A percentile compares a stretch with the other conserved stretches of the same genome.
Evolutionary conservation across 1,140 invertebrate species (phyloP).

Genomic region (Phocides pigmalion): DNA sequence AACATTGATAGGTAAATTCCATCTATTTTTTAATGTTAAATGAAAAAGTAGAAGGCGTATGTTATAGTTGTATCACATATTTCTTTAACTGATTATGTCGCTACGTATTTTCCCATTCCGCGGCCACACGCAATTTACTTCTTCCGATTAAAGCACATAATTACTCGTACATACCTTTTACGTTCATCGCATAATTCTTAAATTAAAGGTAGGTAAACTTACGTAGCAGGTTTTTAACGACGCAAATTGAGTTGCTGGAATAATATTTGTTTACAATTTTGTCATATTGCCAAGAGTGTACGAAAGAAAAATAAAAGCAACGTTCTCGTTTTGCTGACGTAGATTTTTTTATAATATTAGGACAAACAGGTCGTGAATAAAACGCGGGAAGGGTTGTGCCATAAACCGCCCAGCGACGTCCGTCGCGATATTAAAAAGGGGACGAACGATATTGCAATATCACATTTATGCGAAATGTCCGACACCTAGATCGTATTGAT

Average conservation of each 20-base stretch:
- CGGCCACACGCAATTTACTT: constrained; percentile 34
- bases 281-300: constrained; percentile 13
- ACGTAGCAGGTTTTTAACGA: constrained; percentile 16
- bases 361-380: constrained; percentile 82
- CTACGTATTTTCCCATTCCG: constrained; percentile 34
- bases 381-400: constrained; percentile 79
- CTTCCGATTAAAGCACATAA: constrained; percentile 33
- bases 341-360: constrained; percentile 82
- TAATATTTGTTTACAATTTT: constrained; percentile 28
- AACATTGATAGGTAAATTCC: too few relatives aligned
- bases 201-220: constrained; percentile 26
- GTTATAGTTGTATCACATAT: constrained; percentile 27
- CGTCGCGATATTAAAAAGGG: constrained; percentile 83
- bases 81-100: constrained; percentile 24
- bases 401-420: constrained; percentile 78
- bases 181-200: constrained; percentile 21
- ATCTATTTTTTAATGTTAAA: constrained; percentile 1
- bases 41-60: constrained; percentile 18
- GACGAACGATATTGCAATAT: constrained; percentile 82
- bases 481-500: constrained; percentile 82
- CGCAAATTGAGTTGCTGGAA: constrained; percentile 13
- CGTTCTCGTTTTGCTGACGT: constrained; percentile 73
- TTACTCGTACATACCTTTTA: constrained; percentile 27
- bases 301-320: constrained; percentile 36
- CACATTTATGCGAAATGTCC: constrained; percentile 84